phyloP scores from a whole-genome alignment of 2,113 vertebrate species.

The Phoxinus phoxinus region DNA sequence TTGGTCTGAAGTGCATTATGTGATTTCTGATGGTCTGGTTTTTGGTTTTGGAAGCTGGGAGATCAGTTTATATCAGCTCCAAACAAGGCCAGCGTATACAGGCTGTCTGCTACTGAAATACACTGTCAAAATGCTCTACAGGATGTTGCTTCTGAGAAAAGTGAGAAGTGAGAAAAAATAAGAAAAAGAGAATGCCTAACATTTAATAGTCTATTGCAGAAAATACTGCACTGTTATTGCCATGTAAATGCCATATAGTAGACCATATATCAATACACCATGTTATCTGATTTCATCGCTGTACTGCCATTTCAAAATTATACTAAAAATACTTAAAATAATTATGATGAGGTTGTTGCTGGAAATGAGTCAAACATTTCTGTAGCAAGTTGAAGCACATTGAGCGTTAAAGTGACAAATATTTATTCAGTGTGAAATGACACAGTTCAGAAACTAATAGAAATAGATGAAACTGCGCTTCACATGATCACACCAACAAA shows the following conservation, averaged over 20 bases:
- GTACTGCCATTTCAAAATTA: neutral
- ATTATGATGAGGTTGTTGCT: neutral
- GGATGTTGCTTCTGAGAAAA: neutral
- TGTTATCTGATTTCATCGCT: neutral
- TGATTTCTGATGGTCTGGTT: neutral
- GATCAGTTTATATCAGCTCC: neutral
- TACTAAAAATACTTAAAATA: neutral
- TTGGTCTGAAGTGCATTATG: too few species aligned
- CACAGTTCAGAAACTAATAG: neutral
- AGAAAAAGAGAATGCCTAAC: too few species aligned
- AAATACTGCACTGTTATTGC: neutral
- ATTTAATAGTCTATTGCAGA: neutral
- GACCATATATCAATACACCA: neutral
- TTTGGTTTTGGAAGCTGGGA: neutral
- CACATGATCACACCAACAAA: neutral
- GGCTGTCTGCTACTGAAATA: neutral
- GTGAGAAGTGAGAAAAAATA: neutral
- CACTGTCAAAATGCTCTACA: neutral
- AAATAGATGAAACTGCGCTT: neutral
- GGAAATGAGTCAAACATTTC: neutral
- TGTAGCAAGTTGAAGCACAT: neutral
- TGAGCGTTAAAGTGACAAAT: neutral
- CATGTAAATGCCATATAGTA: too few species aligned
- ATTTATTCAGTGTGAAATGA: neutral
- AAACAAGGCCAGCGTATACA: too few species aligned